phyloP scores from a whole-genome alignment of 2,888 invertebrate species.

The Allygus modestus region DNA sequence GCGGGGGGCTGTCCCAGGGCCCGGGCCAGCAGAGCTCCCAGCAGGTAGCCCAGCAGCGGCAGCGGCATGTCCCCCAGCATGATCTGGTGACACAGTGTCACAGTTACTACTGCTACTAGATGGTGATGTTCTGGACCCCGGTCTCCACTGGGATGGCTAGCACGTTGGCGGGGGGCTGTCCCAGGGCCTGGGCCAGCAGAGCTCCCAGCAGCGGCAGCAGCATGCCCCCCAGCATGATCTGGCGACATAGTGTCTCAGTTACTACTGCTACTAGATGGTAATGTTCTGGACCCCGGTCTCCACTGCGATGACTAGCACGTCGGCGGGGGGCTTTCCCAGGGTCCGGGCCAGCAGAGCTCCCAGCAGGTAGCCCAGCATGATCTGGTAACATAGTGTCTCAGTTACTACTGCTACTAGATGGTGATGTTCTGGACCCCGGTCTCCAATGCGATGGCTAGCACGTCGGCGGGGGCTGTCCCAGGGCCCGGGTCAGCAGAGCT shows the following conservation, averaged over 20 bases:
- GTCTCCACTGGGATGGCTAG: constrained; percentile 95
- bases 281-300: constrained; percentile 97
- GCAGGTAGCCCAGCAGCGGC: constrained; percentile 88
- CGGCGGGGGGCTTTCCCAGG: constrained; percentile 80
- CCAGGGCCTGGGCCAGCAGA: constrained; percentile 78
- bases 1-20: constrained; percentile 79
- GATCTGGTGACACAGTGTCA: constrained; percentile 82
- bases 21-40: constrained; percentile 82
- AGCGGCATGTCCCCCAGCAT: constrained; percentile 87
- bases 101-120: constrained; percentile 88
- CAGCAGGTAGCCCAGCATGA: constrained; percentile 85
- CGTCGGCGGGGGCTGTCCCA: constrained; percentile 82
- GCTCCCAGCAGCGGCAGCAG: constrained; percentile 89
- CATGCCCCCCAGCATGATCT: constrained; percentile 89
- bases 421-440: constrained; percentile 96
- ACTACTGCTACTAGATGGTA: constrained; percentile 90
- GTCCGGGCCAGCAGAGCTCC: constrained; percentile 82
- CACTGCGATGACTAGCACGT: constrained; percentile 91
- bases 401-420: constrained; percentile 88
- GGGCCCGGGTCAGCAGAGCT: constrained; percentile 79
- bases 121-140: constrained; percentile 95
- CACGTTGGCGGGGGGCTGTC: constrained; percentile 82
- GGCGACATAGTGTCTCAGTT: constrained; percentile 80
- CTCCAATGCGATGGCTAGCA: constrained; percentile 93
- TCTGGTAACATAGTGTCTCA: constrained; percentile 83